Base-by-base conservation (phyloP, 1,140 invertebrate species). In the Penaeus chinensis region DNA sequence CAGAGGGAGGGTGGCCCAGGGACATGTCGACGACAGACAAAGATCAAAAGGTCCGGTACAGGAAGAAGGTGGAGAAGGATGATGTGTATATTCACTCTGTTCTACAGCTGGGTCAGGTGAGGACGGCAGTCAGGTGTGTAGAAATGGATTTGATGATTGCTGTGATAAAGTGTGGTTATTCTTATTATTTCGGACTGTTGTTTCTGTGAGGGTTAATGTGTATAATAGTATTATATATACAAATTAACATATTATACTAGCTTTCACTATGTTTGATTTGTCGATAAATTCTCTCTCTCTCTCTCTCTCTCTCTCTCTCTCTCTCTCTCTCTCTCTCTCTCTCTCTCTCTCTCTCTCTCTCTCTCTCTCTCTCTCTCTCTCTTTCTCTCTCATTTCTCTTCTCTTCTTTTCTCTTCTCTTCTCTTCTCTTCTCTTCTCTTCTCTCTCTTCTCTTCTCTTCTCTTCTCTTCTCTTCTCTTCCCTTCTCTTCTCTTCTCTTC, bases 1-100 rank as follows among this genome's bases (percentile, higher is more conserved):
- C 95, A 11, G 98, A 99, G 93, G 98, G 98, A 47, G 98, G 98
- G 3, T 99, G 98, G 98, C 98, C 98, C 0, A 98, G 98, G 93
- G 98, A 99, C 91, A 95, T 99, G 76, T 98, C 98, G 91, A 95
- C 95, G 91, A 94, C 95, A 61, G 98, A 99, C 91, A 94, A 95
- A 3, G 98, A 99, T 93, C 97, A 98, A 91, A 96, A 95, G 11
- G 93, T 96, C 4, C 93, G 97, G 91, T 99, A 97, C 91, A 94
- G 97, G 90, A 95, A 98, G 76, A 99, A 99, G 93, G 95, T 99
- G 69, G 98, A 99, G 93, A 99, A 99, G 92, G 98, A 99, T 92
- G 98, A 99, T 92, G 93, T 95, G 63, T 99, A 98, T 91, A 95
- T 97, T 91, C 95, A 96, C 87, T 95, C 96, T 77, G 95, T 99